phyloP scores from a whole-genome alignment of 2,113 vertebrate genomes.

The Platycercus adscitus region DNA sequence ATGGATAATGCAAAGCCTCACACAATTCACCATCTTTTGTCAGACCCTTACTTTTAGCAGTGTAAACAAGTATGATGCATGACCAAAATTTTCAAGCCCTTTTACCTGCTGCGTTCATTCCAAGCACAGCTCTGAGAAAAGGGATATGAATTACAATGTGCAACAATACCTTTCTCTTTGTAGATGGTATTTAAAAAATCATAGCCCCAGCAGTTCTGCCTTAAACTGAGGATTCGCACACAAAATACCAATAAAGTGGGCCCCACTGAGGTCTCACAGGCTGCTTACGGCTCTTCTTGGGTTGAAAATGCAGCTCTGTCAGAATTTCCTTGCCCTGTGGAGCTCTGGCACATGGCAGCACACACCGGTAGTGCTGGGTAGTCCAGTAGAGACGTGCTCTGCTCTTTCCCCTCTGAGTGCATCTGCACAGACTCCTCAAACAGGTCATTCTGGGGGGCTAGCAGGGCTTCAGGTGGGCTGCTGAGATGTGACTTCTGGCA shows the following conservation, averaged over 20 bases:
- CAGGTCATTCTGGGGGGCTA: background rate
- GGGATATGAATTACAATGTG: background rate
- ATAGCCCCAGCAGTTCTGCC: background rate
- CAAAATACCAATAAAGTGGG: rapidly evolving
- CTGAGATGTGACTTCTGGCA: background rate
- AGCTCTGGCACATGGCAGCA: background rate
- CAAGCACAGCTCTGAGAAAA: background rate
- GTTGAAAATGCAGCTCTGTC: background rate
- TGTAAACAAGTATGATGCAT: background rate
- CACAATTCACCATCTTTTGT: background rate
- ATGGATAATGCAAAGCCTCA: background rate
- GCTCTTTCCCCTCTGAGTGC: background rate
- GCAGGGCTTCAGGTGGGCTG: background rate
- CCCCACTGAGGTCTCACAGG: background rate
- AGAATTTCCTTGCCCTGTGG: background rate
- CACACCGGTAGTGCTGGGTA: background rate
- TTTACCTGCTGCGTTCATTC: background rate
- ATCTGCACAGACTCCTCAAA: background rate
- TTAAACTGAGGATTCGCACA: background rate
- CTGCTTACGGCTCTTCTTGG: background rate
- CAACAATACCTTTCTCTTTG: background rate
- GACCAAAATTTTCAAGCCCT: background rate
- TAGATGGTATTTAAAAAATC: background rate
- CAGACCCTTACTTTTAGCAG: background rate
- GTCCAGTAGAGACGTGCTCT: background rate